A percentile compares a stretch with the other conserved stretches of the same genome.
phyloP scores from a whole-genome alignment of 2,113 vertebrate genomes.

The Clinocottus analis region DNA sequence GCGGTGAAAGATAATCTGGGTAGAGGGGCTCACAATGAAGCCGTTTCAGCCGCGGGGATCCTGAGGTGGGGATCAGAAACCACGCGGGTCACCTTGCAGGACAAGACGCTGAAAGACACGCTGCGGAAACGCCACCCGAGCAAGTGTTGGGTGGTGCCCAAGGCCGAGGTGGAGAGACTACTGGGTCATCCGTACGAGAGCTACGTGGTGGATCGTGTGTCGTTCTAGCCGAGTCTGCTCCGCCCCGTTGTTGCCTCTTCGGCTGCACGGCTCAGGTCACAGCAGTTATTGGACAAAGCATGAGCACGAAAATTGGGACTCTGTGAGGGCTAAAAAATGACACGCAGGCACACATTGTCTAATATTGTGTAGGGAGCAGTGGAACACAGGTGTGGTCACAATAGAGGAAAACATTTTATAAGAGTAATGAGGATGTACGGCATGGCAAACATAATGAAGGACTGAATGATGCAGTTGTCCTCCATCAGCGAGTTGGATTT shows the following conservation, averaged over 20 bases:
- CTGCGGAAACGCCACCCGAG: constrained; percentile 70
- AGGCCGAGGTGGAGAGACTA: constrained; percentile 78
- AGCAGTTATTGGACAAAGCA: constrained; percentile 40
- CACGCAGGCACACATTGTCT: not conserved
- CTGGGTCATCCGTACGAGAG: constrained; percentile 81
- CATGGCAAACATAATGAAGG: not conserved
- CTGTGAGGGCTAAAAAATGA: constrained; percentile 3
- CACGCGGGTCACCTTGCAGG: constrained; percentile 78
- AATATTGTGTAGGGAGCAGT: constrained; percentile 2
- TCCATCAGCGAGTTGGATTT: constrained; percentile 27
- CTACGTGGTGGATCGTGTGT: constrained; percentile 79
- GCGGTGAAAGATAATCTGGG: constrained; percentile 31
- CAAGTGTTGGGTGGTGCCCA: constrained; percentile 86
- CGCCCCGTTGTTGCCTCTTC: constrained; percentile 21
- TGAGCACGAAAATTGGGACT: constrained; percentile 32
- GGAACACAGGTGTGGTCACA: constrained; percentile 6
- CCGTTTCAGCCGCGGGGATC: constrained; percentile 43
- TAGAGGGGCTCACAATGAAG: constrained; percentile 28
- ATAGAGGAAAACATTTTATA: constrained; percentile 7
- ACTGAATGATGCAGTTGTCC: constrained; percentile 25
- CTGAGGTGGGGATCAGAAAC: constrained; percentile 71
- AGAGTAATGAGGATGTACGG: constrained; percentile 5
- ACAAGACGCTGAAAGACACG: constrained; percentile 84
- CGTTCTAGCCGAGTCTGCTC: constrained; percentile 40
- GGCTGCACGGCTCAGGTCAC: constrained; percentile 40